Conservation (phyloP, 2,888 invertebrate genomes). For the Drosophila algonquin region DNA sequence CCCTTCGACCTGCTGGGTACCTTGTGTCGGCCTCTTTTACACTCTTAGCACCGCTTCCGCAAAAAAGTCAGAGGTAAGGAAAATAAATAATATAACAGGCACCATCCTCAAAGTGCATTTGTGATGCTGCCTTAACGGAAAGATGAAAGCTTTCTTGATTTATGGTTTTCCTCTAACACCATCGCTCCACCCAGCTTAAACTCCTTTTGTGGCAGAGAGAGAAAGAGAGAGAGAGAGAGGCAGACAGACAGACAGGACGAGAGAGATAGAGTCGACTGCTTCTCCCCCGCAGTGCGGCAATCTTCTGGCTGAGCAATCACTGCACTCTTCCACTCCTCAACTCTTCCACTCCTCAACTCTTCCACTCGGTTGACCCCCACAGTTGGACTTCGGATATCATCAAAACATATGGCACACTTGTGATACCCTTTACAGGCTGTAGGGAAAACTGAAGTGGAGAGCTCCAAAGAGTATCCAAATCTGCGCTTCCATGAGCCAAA, state of each 20-base stretch:
- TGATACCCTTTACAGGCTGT: background rate
- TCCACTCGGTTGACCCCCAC: conserved; percentile 13
- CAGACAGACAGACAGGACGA: background rate
- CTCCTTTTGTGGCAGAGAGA: background rate
- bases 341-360: background rate
- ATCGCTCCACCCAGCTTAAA: background rate
- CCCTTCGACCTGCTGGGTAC: too few species aligned
- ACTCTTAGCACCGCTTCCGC: too few species aligned
- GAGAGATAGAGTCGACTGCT: conserved; percentile 5
- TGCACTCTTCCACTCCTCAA: conserved; percentile 15
- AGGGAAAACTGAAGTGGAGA: background rate
- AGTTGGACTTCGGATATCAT: background rate
- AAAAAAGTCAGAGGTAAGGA: background rate
- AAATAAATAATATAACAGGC: conserved; percentile 6
- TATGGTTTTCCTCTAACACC: conserved; percentile 48
- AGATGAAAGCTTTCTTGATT: conserved; percentile 65
- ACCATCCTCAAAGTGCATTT: conserved; percentile 64
- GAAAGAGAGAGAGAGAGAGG: background rate
- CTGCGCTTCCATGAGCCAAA: background rate
- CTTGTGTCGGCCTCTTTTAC: too few species aligned
- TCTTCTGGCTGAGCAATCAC: conserved; percentile 22
- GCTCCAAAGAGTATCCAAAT: background rate
- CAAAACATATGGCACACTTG: background rate
- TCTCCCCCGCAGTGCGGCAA: background rate
- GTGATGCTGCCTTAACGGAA: conserved; percentile 53